Evolutionary conservation across 2,113 vertebrate genomes (phyloP).

Genomic region (Oophaga pumilio): DNA sequence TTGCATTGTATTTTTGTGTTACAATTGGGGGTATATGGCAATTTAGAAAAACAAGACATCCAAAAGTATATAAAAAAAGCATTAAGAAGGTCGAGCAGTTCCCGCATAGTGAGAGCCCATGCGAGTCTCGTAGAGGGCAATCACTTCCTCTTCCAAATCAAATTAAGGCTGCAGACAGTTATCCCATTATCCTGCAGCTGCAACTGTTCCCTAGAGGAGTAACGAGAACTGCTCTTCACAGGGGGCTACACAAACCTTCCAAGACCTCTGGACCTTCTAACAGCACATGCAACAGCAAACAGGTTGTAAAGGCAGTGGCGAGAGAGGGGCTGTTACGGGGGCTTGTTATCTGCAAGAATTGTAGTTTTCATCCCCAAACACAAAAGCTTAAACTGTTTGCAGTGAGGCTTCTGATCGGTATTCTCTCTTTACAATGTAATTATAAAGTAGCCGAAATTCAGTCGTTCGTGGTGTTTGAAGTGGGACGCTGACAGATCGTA

Average conservation of each 20-base stretch:
- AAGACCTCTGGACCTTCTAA: slow-evolving; percentile 47
- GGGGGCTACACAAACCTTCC: slow-evolving; percentile 53
- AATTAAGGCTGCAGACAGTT: slow-evolving; percentile 52
- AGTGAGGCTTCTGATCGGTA: background rate
- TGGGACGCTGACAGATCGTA: background rate
- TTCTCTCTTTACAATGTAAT: background rate
- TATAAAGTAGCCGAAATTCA: background rate
- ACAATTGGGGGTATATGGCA: background rate
- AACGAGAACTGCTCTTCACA: slow-evolving; percentile 49
- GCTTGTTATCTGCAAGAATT: background rate
- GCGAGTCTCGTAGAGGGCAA: slow-evolving; percentile 23
- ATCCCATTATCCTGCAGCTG: slow-evolving; percentile 48
- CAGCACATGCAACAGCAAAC: slow-evolving; percentile 31
- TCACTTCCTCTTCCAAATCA: slow-evolving; percentile 48
- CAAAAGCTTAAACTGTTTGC: slow-evolving; percentile 12
- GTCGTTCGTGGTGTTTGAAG: background rate
- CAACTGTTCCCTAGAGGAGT: slow-evolving; percentile 40
- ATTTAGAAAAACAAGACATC: background rate
- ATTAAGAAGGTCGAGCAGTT: background rate
- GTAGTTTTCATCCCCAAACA: background rate
- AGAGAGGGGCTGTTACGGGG: background rate
- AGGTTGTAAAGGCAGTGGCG: slow-evolving; percentile 26
- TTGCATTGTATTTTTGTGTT: background rate
- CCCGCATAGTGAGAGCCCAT: background rate
- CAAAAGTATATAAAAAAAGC: background rate